A percentile compares a stretch with the other conserved stretches of the same genome.
Evolutionary conservation across 2,797 vertebrate species (phyloP).

Genomic region (Micromesistius poutassou): DNA sequence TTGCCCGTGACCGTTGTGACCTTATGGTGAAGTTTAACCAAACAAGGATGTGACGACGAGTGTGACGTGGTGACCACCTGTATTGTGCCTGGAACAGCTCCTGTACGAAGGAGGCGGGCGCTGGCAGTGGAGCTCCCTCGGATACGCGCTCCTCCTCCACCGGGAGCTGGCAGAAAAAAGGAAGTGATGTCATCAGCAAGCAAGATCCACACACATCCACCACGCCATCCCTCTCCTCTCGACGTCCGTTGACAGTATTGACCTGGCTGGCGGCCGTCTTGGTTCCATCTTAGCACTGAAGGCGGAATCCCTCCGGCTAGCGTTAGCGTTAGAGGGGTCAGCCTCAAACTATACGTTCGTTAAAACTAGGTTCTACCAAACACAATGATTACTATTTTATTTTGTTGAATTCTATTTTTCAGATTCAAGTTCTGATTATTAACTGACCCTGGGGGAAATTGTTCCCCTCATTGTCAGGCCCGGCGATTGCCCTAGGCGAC

Average conservation of each 20-base stretch:
- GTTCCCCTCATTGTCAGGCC: background rate
- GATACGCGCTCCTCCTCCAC: slow-evolving; percentile 81
- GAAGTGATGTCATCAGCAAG: background rate
- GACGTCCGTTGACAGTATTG: background rate
- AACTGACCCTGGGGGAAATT: too few relatives aligned
- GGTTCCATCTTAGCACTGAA: background rate
- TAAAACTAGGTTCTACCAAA: background rate
- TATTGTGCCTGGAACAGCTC: slow-evolving; percentile 99
- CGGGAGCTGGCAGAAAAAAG: slow-evolving; percentile 72
- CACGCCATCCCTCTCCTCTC: background rate
- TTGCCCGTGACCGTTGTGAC: too few relatives aligned
- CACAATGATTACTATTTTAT: too few relatives aligned
- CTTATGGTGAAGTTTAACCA: background rate
- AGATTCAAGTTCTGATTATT: too few relatives aligned
- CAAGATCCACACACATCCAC: background rate
- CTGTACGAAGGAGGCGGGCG: slow-evolving; percentile 93
- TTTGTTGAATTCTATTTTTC: too few relatives aligned
- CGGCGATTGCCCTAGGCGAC: too few relatives aligned
- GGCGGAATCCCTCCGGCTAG: background rate
- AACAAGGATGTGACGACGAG: background rate
- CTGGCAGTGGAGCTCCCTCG: slow-evolving; percentile 88
- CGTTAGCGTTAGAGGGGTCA: background rate
- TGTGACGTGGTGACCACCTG: slow-evolving; percentile 82
- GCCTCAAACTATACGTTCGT: background rate
- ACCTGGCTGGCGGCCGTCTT: background rate